These are phyloP conservation scores for Junco hyemalis DNA, from an alignment of 2,113 vertebrate species.

Conservation along the genomic window DNA sequence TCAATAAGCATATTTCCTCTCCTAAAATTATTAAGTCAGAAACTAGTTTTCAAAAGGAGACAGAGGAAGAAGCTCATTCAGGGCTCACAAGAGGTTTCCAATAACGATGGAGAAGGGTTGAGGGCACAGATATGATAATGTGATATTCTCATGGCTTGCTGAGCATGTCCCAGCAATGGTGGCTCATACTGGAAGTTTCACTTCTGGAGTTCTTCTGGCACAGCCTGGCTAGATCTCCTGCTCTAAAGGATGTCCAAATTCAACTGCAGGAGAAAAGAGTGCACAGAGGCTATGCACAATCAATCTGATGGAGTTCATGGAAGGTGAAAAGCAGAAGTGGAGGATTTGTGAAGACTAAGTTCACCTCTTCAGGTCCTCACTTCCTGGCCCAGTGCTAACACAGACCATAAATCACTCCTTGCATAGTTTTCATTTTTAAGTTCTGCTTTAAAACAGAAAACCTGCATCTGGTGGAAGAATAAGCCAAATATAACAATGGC, in stretches of 20 bases:
- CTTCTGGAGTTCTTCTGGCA: neutral
- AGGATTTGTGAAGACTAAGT: neutral
- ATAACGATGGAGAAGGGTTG: neutral
- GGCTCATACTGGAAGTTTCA: neutral
- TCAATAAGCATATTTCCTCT: neutral
- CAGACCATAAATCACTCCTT: neutral
- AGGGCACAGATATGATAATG: neutral
- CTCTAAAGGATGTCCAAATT: neutral
- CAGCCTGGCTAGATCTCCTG: neutral
- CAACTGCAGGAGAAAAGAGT: neutral
- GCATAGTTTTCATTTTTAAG: constrained; percentile 27
- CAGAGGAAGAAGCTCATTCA: neutral
- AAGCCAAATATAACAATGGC: constrained; percentile 14
- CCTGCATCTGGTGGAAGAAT: constrained; percentile 28
- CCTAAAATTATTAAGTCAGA: neutral
- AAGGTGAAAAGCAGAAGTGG: neutral
- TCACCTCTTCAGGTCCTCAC: neutral
- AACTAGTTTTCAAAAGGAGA: neutral
- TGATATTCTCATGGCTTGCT: neutral
- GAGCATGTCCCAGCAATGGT: neutral
- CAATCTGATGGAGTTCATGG: neutral
- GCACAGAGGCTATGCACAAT: neutral
- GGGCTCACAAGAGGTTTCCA: neutral
- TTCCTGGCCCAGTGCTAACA: neutral
- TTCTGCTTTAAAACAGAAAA: constrained; percentile 7